Conservation (phyloP, 2,797 vertebrate species). For the Adrianichthys oophorus region DNA sequence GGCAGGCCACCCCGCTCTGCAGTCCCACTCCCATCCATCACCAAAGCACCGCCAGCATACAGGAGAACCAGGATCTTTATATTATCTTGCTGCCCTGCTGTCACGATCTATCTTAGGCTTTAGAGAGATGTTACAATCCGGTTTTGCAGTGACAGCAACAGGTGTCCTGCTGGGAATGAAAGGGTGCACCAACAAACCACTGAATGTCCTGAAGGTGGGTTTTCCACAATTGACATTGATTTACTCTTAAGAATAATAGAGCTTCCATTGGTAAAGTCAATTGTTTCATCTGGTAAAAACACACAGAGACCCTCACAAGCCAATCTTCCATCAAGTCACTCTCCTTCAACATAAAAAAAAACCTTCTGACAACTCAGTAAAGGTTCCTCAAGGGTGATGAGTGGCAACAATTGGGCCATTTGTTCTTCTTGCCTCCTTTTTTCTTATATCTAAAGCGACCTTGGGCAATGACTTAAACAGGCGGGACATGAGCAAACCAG, state of each 20-base stretch:
- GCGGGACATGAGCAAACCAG: slow-evolving; percentile 53
- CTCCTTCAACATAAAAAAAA: slow-evolving; percentile 14
- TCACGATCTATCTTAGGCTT: slow-evolving; percentile 20
- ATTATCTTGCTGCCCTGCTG: slow-evolving; percentile 20
- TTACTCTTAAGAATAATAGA: slow-evolving; percentile 20
- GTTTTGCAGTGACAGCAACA: slow-evolving; percentile 64
- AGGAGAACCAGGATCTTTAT: slow-evolving; percentile 34
- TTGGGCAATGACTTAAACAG: slow-evolving; percentile 49
- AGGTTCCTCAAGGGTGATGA: slow-evolving; percentile 20
- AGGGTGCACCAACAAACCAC: slow-evolving; percentile 37
- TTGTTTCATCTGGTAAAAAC: slow-evolving; percentile 19
- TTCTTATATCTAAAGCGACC: slow-evolving; percentile 60
- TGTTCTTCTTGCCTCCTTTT: slow-evolving; percentile 37
- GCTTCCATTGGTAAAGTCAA: slow-evolving; percentile 11
- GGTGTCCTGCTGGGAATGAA: slow-evolving; percentile 67
- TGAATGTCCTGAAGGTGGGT: slow-evolving; percentile 23
- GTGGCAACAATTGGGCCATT: slow-evolving; percentile 28
- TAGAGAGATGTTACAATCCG: slow-evolving; percentile 26
- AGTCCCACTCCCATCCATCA: slow-evolving; percentile 62
- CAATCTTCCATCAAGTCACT: slow-evolving; percentile 2
- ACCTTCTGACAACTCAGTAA: slow-evolving; percentile 22
- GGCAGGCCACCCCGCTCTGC: slow-evolving; percentile 37
- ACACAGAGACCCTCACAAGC: slow-evolving; percentile 5
- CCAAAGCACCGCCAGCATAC: slow-evolving; percentile 21
- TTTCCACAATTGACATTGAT: slow-evolving; percentile 15